Percentiles rank a stretch among this genome's conserved stretches.
Conservation (phyloP, 2,113 vertebrate species). For the Amphilophus citrinellus region DNA sequence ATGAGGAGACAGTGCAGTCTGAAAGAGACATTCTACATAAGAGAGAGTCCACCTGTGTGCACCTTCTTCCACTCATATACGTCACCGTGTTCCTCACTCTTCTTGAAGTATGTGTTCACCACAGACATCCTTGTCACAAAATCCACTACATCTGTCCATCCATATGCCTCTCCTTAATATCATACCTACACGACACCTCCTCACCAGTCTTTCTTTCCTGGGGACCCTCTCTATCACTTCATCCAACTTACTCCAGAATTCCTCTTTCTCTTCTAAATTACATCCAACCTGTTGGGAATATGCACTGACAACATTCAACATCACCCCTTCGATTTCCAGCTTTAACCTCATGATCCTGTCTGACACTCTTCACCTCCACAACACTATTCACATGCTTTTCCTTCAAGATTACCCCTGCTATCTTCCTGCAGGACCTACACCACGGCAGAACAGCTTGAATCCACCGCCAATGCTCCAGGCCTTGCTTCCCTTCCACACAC, state of each 20-base stretch:
- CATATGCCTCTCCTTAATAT: neutral
- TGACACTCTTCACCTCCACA: accelerated
- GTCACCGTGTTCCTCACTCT: neutral
- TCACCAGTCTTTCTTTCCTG: too few relatives aligned
- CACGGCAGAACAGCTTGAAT: neutral
- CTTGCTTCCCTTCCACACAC: neutral
- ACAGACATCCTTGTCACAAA: neutral
- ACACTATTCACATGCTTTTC: neutral
- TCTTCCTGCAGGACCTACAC: neutral
- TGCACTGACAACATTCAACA: too few relatives aligned
- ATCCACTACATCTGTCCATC: neutral
- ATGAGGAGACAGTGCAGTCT: too few relatives aligned
- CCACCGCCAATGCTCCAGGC: neutral
- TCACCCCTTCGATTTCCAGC: too few relatives aligned
- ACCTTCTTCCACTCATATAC: too few relatives aligned
- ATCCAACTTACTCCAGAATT: too few relatives aligned
- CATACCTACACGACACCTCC: neutral
- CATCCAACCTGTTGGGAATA: too few relatives aligned
- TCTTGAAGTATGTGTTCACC: neutral
- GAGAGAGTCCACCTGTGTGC: too few relatives aligned
- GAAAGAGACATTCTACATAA: too few relatives aligned
- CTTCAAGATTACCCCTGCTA: neutral
- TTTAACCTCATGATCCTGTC: too few relatives aligned
- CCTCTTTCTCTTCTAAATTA: too few relatives aligned
- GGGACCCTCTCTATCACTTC: too few relatives aligned